These are phyloP conservation scores for Heterodera carotae DNA, from an alignment of 1,140 invertebrate genomes.

Conservation along the genomic window DNA sequence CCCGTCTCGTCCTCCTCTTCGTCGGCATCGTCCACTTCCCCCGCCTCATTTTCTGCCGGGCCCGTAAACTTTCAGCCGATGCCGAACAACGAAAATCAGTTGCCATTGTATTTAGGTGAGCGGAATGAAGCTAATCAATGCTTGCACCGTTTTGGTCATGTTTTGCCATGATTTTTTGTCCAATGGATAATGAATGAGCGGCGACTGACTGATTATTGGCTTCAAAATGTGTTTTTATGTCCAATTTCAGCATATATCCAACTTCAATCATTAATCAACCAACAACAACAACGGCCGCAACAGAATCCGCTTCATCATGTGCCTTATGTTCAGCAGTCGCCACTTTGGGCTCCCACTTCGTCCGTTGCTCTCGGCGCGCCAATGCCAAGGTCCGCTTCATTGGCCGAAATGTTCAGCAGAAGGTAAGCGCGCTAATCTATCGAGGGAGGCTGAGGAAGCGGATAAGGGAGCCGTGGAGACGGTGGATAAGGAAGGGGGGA, in stretches of 20 bases:
- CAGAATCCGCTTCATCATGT: neutral
- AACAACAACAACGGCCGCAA: neutral
- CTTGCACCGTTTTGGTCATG: too few relatives aligned
- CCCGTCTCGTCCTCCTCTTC: conserved; percentile 1
- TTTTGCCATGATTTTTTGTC: too few relatives aligned
- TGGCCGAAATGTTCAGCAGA: conserved; percentile 1
- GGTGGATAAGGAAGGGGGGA: neutral
- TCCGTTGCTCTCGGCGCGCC: neutral
- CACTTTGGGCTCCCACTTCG: neutral
- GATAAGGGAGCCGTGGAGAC: neutral
- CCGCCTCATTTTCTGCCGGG: neutral
- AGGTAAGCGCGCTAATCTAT: neutral
- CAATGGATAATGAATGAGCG: too few relatives aligned
- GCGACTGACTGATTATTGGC: too few relatives aligned
- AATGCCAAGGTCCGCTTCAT: neutral
- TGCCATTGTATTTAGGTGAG: conserved; percentile 4
- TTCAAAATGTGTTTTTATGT: too few relatives aligned
- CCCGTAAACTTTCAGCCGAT: neutral
- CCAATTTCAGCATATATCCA: neutral
- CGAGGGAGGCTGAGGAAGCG: too few relatives aligned
- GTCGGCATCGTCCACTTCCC: neutral
- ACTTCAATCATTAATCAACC: neutral
- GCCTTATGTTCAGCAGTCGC: neutral
- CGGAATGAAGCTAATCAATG: neutral
- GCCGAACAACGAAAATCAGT: conserved; percentile 6